These are phyloP conservation scores for Brachynemurus nebulosus DNA, from an alignment of 2,888 invertebrate species.

Conservation along the genomic window DNA sequence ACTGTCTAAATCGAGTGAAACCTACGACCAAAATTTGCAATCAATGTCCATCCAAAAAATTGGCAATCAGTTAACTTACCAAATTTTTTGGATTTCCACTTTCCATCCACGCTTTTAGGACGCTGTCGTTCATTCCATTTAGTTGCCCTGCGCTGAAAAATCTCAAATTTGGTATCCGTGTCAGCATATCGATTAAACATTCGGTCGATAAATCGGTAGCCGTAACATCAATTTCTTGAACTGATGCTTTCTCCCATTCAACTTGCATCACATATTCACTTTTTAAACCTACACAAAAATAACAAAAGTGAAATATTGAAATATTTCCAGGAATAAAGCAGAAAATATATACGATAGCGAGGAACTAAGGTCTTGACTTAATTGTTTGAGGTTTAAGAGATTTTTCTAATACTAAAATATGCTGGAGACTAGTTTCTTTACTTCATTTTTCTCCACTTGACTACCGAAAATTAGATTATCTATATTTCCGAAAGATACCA, in stretches of 20 bases:
- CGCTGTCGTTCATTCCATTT: constrained; percentile 93
- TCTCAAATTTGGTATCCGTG: constrained; percentile 68
- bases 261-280: constrained; percentile 90
- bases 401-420: not conserved
- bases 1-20: constrained; percentile 84
- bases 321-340: too few relatives aligned
- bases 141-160: constrained; percentile 93
- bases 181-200: constrained; percentile 83
- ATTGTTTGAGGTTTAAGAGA: too few relatives aligned
- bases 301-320: not conserved
- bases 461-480: too few relatives aligned
- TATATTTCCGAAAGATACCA: too few relatives aligned
- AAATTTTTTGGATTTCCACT: constrained; percentile 55
- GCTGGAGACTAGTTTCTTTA: too few relatives aligned
- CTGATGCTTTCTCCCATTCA: constrained; percentile 92
- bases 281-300: constrained; percentile 52
- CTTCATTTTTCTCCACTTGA: too few relatives aligned
- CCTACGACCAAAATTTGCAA: constrained; percentile 26
- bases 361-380: too few relatives aligned
- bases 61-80: too few relatives aligned
- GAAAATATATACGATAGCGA: too few relatives aligned
- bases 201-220: constrained; percentile 93
- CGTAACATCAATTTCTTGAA: constrained; percentile 92
- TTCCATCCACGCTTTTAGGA: constrained; percentile 84
- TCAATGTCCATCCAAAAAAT: too few relatives aligned